phyloP scores from a whole-genome alignment of 2,113 vertebrate genomes.

The Muscicapa adusta region DNA sequence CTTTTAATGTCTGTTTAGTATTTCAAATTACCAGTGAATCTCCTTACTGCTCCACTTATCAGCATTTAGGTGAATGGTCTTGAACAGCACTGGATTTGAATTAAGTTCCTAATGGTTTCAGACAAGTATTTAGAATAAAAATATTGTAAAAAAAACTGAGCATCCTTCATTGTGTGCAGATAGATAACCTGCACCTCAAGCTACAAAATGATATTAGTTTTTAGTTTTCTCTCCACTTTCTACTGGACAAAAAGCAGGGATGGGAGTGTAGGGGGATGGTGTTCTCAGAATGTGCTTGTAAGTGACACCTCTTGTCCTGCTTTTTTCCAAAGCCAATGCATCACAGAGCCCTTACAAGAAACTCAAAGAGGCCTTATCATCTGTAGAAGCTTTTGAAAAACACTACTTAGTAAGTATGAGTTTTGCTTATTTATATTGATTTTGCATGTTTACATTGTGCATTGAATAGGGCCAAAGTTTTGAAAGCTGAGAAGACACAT shows the following conservation, averaged over 20 bases:
- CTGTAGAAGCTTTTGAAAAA: slow-evolving; percentile 94
- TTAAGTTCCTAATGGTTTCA: neutral
- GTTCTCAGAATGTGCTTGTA: neutral
- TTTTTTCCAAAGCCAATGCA: slow-evolving; percentile 80
- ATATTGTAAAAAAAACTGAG: neutral
- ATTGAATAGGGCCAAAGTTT: neutral
- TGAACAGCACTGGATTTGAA: neutral
- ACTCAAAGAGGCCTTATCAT: slow-evolving; percentile 94
- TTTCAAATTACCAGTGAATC: neutral
- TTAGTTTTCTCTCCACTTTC: neutral
- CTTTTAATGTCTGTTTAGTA: neutral
- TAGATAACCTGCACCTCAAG: neutral
- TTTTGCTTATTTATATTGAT: neutral
- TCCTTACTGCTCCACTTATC: neutral
- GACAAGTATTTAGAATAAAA: neutral
- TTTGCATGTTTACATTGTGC: neutral
- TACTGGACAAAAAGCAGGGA: neutral
- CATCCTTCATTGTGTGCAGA: neutral
- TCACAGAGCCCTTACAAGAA: slow-evolving; percentile 97
- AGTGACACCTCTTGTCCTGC: neutral
- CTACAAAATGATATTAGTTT: neutral
- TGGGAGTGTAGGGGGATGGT: neutral
- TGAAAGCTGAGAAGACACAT: neutral
- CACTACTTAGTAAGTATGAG: slow-evolving; percentile 89
- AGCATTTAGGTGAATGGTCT: neutral